phyloP scores from a whole-genome alignment of 92 coral and sea anemone species.

The Pocillopora grandis region DNA sequence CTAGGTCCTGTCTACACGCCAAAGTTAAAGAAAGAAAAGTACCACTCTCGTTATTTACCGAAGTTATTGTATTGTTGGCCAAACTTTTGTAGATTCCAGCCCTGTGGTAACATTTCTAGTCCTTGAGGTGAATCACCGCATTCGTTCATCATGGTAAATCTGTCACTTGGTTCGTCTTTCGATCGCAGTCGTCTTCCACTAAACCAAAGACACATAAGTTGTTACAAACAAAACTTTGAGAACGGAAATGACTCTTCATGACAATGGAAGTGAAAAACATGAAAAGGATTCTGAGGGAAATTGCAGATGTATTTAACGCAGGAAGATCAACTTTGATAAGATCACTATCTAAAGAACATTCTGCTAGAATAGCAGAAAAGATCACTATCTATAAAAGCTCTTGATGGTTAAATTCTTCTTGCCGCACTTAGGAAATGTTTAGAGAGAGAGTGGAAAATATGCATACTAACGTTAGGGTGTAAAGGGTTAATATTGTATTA shows the following conservation, averaged over 20 bases:
- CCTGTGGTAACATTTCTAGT: slow-evolving; percentile 88
- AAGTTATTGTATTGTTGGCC: slow-evolving; percentile 9
- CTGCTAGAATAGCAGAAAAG: too few relatives aligned
- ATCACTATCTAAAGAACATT: too few relatives aligned
- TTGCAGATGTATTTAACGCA: not conserved
- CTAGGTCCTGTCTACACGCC: too few relatives aligned
- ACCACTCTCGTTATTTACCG: not conserved
- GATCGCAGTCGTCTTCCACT: slow-evolving; percentile 61
- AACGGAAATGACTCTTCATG: too few relatives aligned
- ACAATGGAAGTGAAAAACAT: too few relatives aligned
- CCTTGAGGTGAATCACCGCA: slow-evolving; percentile 79
- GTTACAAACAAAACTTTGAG: too few relatives aligned
- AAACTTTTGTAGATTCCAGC: slow-evolving; percentile 44
- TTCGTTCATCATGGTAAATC: slow-evolving; percentile 79
- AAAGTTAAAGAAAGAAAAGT: not conserved
- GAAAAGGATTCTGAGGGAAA: not conserved
- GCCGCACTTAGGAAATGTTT: too few relatives aligned
- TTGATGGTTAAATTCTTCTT: too few relatives aligned
- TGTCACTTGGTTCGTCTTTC: slow-evolving; percentile 69
- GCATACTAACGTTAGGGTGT: too few relatives aligned
- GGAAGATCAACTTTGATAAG: not conserved
- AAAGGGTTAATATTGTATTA: not conserved
- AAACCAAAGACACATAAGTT: too few relatives aligned
- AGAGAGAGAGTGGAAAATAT: too few relatives aligned
- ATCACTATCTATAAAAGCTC: too few relatives aligned